Percentiles rank a stretch among this genome's conserved stretches.
Conservation (phyloP, 2,113 vertebrate species). For the Neolamprologus ventralis region DNA sequence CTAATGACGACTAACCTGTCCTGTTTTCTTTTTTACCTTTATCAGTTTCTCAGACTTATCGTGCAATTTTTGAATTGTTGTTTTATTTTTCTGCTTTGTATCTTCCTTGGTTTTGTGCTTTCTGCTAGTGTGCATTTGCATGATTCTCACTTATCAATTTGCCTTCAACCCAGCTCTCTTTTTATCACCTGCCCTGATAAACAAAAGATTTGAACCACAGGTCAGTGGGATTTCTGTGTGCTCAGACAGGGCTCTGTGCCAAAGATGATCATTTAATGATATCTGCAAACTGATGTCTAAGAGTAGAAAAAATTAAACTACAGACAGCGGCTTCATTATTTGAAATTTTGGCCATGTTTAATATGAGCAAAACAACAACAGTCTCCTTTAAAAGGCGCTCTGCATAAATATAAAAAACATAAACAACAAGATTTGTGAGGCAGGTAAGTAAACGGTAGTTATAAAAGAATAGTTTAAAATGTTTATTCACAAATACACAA, state of each 20-base stretch:
- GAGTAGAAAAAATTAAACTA: background rate
- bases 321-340: background rate
- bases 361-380: background rate
- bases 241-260: background rate
- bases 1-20: background rate
- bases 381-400: background rate
- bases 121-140: background rate
- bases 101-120: background rate
- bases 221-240: rapidly evolving
- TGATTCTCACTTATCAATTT: background rate
- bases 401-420: background rate
- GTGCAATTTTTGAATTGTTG: background rate
- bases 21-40: background rate
- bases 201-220: background rate
- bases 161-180: background rate
- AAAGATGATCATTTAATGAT: background rate
- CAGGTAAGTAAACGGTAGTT: background rate
- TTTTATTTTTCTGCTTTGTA: background rate
- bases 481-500: background rate
- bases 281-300: background rate
- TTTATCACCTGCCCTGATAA: background rate
- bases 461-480: background rate
- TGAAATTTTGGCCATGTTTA: background rate
- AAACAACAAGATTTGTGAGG: background rate
- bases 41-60: background rate